Percentiles rank a stretch among this genome's conserved stretches.
Evolutionary conservation across 2,797 vertebrate genomes (phyloP).

Genomic region (Fringilla coelebs): DNA sequence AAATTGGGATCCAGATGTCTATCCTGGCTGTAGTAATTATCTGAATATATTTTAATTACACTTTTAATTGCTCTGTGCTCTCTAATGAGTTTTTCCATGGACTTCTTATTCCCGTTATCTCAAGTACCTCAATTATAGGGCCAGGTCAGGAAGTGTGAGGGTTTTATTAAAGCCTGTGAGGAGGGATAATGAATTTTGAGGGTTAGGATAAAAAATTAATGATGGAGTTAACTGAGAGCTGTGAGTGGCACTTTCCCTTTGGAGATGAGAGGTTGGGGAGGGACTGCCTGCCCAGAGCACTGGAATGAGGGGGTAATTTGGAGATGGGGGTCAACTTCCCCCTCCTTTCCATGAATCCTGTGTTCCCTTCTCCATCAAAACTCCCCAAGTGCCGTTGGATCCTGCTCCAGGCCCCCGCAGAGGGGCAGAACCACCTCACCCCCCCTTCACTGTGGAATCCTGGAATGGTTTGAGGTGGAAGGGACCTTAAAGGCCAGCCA

Average conservation of each 20-base stretch:
- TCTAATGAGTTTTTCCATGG: background rate
- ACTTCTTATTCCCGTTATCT: background rate
- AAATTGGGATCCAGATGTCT: background rate
- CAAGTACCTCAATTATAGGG: background rate
- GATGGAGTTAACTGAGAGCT: background rate
- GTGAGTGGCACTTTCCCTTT: background rate
- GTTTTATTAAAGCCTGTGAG: background rate
- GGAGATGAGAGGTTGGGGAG: background rate
- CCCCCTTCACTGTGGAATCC: background rate
- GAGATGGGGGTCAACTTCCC: background rate
- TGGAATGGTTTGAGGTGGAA: background rate
- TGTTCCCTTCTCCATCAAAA: accelerated
- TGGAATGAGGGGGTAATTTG: too few species aligned
- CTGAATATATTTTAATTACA: background rate
- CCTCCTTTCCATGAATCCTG: background rate
- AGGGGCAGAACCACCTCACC: background rate
- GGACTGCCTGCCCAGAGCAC: too few species aligned
- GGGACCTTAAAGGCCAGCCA: background rate
- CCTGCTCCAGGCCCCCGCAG: accelerated
- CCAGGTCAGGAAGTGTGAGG: background rate
- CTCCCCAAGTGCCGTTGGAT: background rate
- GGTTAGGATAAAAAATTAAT: background rate
- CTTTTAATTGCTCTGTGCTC: background rate
- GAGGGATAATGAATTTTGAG: background rate
- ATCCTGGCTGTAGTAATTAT: background rate